Conservation (phyloP, 2,797 vertebrate species). For the Acipenser ruthenus region DNA sequence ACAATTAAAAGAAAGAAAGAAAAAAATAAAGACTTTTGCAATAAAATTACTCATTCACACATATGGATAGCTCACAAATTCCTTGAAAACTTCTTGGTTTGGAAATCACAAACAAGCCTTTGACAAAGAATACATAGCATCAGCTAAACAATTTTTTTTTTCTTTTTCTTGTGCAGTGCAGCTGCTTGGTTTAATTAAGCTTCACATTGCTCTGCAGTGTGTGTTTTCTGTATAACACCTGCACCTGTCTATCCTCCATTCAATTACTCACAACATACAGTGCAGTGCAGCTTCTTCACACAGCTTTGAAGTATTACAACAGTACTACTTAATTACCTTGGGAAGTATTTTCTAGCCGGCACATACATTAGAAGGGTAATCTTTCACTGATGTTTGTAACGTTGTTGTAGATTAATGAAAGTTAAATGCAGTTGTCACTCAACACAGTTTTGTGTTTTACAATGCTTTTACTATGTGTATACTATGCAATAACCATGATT, state of each 20-base stretch:
- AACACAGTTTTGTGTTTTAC: conserved; percentile 20
- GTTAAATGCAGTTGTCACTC: conserved; percentile 34
- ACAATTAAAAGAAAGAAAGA: too few relatives aligned
- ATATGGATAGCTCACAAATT: too few relatives aligned
- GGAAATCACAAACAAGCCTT: too few relatives aligned
- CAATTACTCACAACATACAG: too few relatives aligned
- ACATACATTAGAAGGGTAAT: conserved; percentile 1
- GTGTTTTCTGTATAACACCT: conserved; percentile 11
- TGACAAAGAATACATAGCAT: too few relatives aligned
- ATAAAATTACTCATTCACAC: too few relatives aligned
- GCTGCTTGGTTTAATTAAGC: conserved; percentile 31
- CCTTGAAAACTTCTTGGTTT: too few relatives aligned
- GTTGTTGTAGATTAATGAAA: not conserved
- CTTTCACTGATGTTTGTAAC: not conserved
- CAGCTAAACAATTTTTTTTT: not conserved
- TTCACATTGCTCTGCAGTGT: conserved; percentile 17
- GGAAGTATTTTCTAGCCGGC: conserved; percentile 17
- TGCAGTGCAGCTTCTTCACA: not conserved
- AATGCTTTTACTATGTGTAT: too few relatives aligned
- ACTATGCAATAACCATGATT: too few relatives aligned
- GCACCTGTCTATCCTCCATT: too few relatives aligned
- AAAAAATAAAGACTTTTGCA: too few relatives aligned
- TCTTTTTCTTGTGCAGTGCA: conserved; percentile 22
- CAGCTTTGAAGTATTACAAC: conserved; percentile 10
- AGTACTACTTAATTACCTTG: not conserved